phyloP scores from a whole-genome alignment of 2,888 invertebrate species.

The Nomada ferruginata region DNA sequence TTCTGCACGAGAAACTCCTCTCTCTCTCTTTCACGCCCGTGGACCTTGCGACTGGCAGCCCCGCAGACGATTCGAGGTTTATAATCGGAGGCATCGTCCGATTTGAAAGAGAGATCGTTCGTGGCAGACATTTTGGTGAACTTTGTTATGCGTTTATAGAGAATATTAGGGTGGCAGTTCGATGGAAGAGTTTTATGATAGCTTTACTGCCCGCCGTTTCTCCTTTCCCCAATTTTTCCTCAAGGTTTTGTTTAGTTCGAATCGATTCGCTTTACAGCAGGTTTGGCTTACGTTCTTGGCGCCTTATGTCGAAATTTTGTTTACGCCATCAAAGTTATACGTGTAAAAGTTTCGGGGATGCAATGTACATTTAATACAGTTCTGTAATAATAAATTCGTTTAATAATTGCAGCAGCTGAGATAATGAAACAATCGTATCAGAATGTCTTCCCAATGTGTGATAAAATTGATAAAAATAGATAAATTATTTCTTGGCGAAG shows the following conservation, averaged over 20 bases:
- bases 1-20: slow-evolving; percentile 21
- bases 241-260: no score
- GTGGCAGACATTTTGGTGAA: neutral
- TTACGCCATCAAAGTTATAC: no score
- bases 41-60: slow-evolving; percentile 3
- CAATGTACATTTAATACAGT: neutral
- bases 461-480: no score
- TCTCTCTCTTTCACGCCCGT: neutral
- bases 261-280: no score
- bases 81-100: slow-evolving; percentile 38
- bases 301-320: no score
- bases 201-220: no score
- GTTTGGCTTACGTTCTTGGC: no score
- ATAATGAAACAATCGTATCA: no score
- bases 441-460: no score
- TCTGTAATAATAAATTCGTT: neutral
- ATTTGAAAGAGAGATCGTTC: neutral
- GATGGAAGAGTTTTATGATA: neutral
- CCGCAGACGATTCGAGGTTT: slow-evolving; percentile 23
- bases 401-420: neutral
- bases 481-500: no score
- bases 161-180: neutral
- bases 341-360: no score
- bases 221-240: neutral
- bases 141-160: neutral